These are phyloP conservation scores for Antidorcas marsupialis DNA, from an alignment of 2,113 vertebrate genomes.

Conservation along the genomic window DNA sequence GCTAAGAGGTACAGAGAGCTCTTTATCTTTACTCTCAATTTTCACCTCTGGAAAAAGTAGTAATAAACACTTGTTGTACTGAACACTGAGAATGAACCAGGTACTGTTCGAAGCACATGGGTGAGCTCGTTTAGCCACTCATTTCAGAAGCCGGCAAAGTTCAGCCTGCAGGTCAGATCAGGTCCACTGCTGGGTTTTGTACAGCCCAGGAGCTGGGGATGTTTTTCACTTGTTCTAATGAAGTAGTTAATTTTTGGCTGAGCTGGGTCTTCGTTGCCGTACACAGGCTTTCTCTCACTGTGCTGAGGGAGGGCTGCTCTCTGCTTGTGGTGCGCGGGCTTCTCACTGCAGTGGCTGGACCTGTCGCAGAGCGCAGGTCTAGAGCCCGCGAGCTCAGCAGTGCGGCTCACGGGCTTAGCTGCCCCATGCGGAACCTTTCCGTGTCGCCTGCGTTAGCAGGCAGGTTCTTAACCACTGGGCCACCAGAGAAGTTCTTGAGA, in stretches of 20 bases:
- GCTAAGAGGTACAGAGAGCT: neutral
- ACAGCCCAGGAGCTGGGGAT: neutral
- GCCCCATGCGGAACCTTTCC: neutral
- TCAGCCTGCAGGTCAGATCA: neutral
- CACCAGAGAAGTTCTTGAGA: neutral
- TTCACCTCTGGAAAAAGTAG: neutral
- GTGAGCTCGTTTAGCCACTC: no score
- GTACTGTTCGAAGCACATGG: neutral
- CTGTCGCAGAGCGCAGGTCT: neutral
- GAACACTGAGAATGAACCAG: neutral
- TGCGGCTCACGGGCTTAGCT: fast-evolving
- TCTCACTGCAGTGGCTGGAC: neutral
- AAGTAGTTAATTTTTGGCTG: neutral
- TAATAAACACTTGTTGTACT: neutral
- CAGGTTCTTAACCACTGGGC: neutral
- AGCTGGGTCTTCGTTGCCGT: neutral
- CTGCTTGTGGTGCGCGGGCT: neutral
- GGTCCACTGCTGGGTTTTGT: neutral
- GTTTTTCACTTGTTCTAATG: neutral
- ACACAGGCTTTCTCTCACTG: neutral
- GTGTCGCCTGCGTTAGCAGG: neutral
- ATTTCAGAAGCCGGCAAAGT: neutral
- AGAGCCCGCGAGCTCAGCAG: neutral
- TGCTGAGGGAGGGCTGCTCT: neutral
- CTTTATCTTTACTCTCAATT: neutral